Evolutionary conservation across 2,888 invertebrate species (phyloP).

Genomic region (Cacoxenus indagator): DNA sequence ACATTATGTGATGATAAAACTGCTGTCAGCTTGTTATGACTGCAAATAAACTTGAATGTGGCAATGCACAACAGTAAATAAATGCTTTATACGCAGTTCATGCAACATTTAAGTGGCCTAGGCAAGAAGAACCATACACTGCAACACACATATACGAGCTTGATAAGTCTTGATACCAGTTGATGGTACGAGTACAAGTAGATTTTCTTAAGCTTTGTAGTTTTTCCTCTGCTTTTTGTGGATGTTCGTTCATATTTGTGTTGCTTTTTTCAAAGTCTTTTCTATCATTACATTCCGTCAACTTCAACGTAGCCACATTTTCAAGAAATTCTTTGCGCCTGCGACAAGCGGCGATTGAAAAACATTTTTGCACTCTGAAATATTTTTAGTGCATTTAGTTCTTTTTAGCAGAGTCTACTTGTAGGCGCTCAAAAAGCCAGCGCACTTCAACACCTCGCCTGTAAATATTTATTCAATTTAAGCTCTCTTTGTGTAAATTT

Average conservation of each 20-base stretch:
- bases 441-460: background rate
- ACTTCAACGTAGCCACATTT: too few species aligned
- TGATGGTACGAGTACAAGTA: too few species aligned
- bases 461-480: background rate
- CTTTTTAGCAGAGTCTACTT: background rate
- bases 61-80: background rate
- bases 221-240: too few species aligned
- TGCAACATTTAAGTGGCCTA: conserved; percentile 15
- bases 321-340: too few species aligned
- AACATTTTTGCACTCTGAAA: too few species aligned
- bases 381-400: background rate
- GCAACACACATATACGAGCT: background rate
- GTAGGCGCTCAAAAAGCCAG: background rate
- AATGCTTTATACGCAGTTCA: too few species aligned
- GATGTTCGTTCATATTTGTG: too few species aligned
- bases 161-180: too few species aligned
- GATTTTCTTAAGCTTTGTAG: too few species aligned
- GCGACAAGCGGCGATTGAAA: background rate
- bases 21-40: conserved; percentile 51
- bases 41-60: conserved; percentile 46
- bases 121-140: background rate
- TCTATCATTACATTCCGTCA: too few species aligned
- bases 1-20: conserved; percentile 27
- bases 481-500: background rate
- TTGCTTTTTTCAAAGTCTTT: too few species aligned